Evolutionary conservation across 35 echinoderm and acorn worm genomes (phyloP).

Genomic region (Heliocidaris tuberculata): DNA sequence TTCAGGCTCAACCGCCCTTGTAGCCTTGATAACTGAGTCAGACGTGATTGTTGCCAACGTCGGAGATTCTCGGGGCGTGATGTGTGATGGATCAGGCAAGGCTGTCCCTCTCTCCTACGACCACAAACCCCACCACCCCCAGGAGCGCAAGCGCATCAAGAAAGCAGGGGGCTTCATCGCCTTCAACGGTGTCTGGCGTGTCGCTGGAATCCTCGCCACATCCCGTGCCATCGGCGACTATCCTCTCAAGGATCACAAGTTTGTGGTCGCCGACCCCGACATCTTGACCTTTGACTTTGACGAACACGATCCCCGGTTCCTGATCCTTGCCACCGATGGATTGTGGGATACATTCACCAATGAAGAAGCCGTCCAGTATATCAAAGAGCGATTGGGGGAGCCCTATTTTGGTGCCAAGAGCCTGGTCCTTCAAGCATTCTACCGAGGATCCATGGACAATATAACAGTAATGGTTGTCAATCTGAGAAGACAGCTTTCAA

Average conservation of each 20-base stretch:
- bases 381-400: constrained; percentile 76
- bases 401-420: constrained; percentile 92
- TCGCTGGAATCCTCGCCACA: constrained; percentile 89
- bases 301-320: constrained; percentile 71
- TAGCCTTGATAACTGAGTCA: constrained; percentile 64
- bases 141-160: constrained; percentile 88
- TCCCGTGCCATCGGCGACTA: constrained; percentile 94
- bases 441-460: constrained; percentile 85
- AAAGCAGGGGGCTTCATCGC: constrained; percentile 88
- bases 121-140: constrained; percentile 86
- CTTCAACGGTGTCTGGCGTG: constrained; percentile 93
- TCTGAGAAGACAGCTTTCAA: constrained; percentile 36
- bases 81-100: constrained; percentile 78
- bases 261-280: constrained; percentile 84
- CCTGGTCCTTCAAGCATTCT: constrained; percentile 82
- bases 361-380: constrained; percentile 88
- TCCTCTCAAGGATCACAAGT: constrained; percentile 85
- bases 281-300: constrained; percentile 69
- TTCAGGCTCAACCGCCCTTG: constrained; percentile 84
- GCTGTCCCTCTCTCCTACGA: constrained; percentile 89
- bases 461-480: constrained; percentile 97
- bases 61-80: constrained; percentile 91
- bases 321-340: constrained; percentile 94
- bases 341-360: constrained; percentile 95
- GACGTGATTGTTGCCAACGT: constrained; percentile 92